These are phyloP conservation scores for Apis dorsata DNA, from an alignment of 1,140 invertebrate genomes.

Conservation along the genomic window DNA sequence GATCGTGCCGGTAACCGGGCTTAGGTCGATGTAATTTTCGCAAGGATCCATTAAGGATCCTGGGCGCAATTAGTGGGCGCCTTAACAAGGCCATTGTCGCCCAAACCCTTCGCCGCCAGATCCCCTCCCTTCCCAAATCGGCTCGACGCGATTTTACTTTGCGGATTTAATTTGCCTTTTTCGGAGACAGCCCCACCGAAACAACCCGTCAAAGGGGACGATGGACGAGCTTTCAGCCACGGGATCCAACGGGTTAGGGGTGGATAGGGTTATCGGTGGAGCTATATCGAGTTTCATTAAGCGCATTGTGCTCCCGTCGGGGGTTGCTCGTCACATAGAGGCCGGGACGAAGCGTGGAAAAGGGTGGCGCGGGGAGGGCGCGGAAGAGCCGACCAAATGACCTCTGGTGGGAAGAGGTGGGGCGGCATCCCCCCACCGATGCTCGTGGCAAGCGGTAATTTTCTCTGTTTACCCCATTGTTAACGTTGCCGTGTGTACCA, in stretches of 20 bases:
- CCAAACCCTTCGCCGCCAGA: conserved; percentile 31
- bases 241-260: not conserved
- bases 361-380: conserved; percentile 37
- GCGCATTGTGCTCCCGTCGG: conserved; percentile 63
- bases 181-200: conserved; percentile 46
- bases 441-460: conserved; percentile 64
- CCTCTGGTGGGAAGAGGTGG: conserved; percentile 42
- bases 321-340: conserved; percentile 54
- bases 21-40: conserved; percentile 70
- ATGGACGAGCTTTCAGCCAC: conserved; percentile 40
- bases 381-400: conserved; percentile 56
- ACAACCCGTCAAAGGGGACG: conserved; percentile 59
- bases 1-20: conserved; percentile 43
- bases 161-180: conserved; percentile 68
- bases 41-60: conserved; percentile 69
- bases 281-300: conserved; percentile 72
- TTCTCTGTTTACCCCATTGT: conserved; percentile 68
- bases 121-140: conserved; percentile 8
- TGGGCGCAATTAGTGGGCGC: conserved; percentile 69
- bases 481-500: conserved; percentile 40
- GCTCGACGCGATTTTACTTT: conserved; percentile 59
- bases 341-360: conserved; percentile 38
- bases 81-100: conserved; percentile 73
- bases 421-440: not conserved
- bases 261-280: conserved; percentile 55